phyloP scores from a whole-genome alignment of 2,113 vertebrate species.

The Laticauda colubrina region DNA sequence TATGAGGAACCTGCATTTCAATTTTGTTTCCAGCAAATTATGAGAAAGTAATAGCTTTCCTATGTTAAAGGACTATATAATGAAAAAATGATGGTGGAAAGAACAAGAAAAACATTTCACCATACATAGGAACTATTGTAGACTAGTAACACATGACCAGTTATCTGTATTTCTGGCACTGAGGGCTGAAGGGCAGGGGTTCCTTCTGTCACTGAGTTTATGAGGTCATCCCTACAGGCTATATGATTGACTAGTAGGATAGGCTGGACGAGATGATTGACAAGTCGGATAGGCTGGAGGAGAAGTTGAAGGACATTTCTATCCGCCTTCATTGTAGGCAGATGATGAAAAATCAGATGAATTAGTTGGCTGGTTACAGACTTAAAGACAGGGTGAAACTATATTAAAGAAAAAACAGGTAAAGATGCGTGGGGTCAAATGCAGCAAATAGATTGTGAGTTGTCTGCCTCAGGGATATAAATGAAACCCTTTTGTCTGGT shows the following conservation, averaged over 20 bases:
- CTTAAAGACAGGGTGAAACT: background rate
- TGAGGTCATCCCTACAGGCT: background rate
- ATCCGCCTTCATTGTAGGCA: background rate
- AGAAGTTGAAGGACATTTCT: background rate
- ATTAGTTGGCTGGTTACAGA: background rate
- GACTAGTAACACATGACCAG: background rate
- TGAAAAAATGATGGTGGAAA: background rate
- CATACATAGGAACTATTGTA: background rate
- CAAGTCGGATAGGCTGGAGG: background rate
- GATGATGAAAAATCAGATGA: background rate
- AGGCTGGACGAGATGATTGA: background rate
- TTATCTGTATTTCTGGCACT: background rate
- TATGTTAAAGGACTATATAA: background rate
- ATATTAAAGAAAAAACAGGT: background rate
- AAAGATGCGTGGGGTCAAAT: background rate
- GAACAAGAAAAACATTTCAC: background rate
- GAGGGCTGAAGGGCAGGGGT: background rate
- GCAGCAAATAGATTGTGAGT: background rate
- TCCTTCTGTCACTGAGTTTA: background rate
- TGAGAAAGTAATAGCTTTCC: background rate
- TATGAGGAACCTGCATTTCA: background rate
- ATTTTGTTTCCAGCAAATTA: background rate
- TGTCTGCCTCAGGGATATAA: background rate
- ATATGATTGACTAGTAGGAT: background rate
- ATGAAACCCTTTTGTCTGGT: background rate